Conservation (phyloP, 2,888 invertebrate species). For the Choreutis nemorana region DNA sequence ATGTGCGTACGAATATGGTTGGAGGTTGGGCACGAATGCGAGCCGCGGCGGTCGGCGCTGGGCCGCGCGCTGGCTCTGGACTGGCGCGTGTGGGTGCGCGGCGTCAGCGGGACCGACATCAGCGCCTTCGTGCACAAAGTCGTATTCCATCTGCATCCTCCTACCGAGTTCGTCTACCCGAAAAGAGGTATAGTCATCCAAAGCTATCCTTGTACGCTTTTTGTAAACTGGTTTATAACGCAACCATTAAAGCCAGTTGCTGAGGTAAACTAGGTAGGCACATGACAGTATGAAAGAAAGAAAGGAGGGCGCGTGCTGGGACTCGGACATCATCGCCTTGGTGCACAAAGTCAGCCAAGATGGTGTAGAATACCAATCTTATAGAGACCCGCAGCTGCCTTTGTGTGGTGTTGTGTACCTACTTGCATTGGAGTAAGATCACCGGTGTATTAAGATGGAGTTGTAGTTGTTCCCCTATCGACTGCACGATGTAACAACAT, state of each 20-base stretch:
- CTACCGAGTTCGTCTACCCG: constrained; percentile 52
- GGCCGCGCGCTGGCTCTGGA: constrained; percentile 50
- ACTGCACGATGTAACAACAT: too few relatives aligned
- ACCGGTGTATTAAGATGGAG: too few relatives aligned
- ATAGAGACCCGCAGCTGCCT: too few relatives aligned
- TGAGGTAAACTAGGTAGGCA: too few relatives aligned
- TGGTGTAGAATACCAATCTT: too few relatives aligned
- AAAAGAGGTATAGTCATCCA: constrained; percentile 45
- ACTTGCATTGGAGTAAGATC: too few relatives aligned
- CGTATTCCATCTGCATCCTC: constrained; percentile 48
- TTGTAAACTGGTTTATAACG: background rate
- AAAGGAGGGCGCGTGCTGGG: too few relatives aligned
- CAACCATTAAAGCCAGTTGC: constrained; percentile 2
- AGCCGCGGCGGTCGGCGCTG: constrained; percentile 40
- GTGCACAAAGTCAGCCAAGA: too few relatives aligned
- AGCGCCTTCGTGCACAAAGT: constrained; percentile 57
- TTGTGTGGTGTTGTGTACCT: too few relatives aligned
- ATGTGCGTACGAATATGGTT: constrained; percentile 61
- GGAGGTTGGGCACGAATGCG: constrained; percentile 56
- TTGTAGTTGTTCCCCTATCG: too few relatives aligned
- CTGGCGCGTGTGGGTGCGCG: constrained; percentile 59
- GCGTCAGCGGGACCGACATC: constrained; percentile 45
- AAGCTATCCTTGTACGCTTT: background rate
- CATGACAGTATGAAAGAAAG: too few relatives aligned
- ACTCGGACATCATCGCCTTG: too few relatives aligned